Evolutionary conservation across 2,797 vertebrate genomes (phyloP), one percentile per base, ranked within the genome.

Genomic region (Lepilemur septentrionalis): DNA sequence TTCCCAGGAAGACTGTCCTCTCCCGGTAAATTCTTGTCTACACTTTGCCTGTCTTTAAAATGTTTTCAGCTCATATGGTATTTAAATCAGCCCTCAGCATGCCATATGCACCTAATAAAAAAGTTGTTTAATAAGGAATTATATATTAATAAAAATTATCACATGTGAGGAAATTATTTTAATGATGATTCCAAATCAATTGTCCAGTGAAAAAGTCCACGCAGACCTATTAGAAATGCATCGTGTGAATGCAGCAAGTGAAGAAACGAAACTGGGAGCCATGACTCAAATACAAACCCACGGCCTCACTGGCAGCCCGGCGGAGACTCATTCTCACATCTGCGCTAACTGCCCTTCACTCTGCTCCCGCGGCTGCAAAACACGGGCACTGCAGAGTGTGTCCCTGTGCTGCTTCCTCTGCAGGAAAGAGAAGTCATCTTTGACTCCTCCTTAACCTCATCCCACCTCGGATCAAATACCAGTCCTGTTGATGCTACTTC

Each of bases 401-500:
- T 59, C 79, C 75, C 32, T 9, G 35, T 43, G 96, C 15, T 28
- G 7, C 63, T 59, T 41, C 52, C 55, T 38, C 28, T 4, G 43
- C 55, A 57, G 43, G n/a, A 52, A 35, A n/a, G 28, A 67, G 7
- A 18, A 28, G 43, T n/a, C 20, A 2, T 30, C 46, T 22, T 5
- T 1, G 17, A 32, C 23, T 20, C 22, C n/a, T 50, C 20, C 57
- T 38, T 13, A 0, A 1, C 41, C 25, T 43, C 32, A 23, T 5
- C 13, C 5, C 6, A 20, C 55, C 15, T 50, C 20, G 1, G n/a
- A 38, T 13, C 13, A 15, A 30, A 50, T 1, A 2, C 13, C 52
- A 23, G 38, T 5, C 35, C 35, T 17, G 5, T 14, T 1, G 6
- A 8, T 1, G 20, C 3, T 23, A 2, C 22, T 76, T 52, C 17